Evolutionary conservation across 2,888 invertebrate genomes (phyloP), one percentile per base, ranked within the genome.

Genomic region (Erpobdella octoculata): DNA sequence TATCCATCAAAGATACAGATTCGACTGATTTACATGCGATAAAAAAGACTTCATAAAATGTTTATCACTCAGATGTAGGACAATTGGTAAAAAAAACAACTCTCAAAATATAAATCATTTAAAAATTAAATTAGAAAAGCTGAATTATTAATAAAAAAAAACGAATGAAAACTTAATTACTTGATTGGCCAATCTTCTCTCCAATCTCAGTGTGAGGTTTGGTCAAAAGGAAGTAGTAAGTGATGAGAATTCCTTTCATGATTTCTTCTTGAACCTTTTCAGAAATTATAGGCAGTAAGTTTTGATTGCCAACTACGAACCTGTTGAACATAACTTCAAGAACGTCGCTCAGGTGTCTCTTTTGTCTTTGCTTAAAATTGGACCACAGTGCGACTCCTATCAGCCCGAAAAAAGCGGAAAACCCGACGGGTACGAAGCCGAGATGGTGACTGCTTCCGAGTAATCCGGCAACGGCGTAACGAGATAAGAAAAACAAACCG

Each of bases 311-410:
- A 33, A 12, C 35, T 5, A 62, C 33, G 31, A n/a, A 62, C n/a
- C 35, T 31, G 33, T 62, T 18, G 35, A n/a, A 62, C 21, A 62
- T n/a, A 33, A 62, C 62, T 31, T 62, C 33, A 8, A 62, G 31
- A 35, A 62, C 62, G 31, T 62, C 62, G n/a, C 33, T 28, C n/a
- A 62, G 62, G n/a, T 62, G 33, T 62, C 62, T 62, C n/a, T 62
- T 62, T 35, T 62, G 62, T 9, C 62, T 31, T 18, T 62, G 62
- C 33, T 62, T 62, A 12, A 33, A 62, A 8, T 33, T 33, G 5
- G 62, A 33, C 62, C 62, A 62, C n/a, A 62, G 33, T 28, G 31
- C 9, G 62, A 62, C 25, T 8, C 28, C 21, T 28, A 9, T 35
- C 33, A 62, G 5, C 6, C 62, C 62, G 33, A 62, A 62, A 35